These are phyloP conservation scores for Montipora cactus DNA, from an alignment of 64 coral and sea anemone species.

Conservation along the genomic window DNA sequence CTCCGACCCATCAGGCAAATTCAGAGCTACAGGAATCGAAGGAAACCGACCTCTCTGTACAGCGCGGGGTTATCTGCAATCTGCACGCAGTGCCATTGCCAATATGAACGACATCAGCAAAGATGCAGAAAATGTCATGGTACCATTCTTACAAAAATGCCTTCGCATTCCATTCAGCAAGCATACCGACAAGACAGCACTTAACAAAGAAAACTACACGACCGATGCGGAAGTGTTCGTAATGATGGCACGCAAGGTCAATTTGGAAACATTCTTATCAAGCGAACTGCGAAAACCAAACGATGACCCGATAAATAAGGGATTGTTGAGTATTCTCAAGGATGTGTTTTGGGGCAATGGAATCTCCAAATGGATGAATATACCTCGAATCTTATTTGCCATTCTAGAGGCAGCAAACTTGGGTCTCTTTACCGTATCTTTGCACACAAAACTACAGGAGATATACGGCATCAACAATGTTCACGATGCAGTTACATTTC, in stretches of 20 bases:
- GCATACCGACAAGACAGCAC: not conserved
- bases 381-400: not conserved
- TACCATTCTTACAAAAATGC: not conserved
- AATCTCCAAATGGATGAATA: conserved; percentile 1
- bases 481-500: not conserved
- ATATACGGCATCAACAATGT: not conserved
- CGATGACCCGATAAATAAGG: no score
- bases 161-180: not conserved
- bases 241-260: not conserved
- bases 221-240: not conserved
- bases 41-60: conserved; percentile 9
- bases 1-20: not conserved
- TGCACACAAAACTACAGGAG: not conserved
- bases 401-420: not conserved
- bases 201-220: rapidly evolving
- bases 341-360: not conserved
- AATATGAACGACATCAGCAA: conserved; percentile 10
- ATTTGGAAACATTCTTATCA: not conserved
- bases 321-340: not conserved
- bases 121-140: not conserved
- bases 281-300: not conserved
- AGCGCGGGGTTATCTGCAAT: not conserved
- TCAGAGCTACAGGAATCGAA: not conserved
- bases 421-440: not conserved
- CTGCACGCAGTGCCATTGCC: conserved; percentile 5